phyloP scores from a whole-genome alignment of 1,140 invertebrate genomes.

The Orchesella cincta region DNA sequence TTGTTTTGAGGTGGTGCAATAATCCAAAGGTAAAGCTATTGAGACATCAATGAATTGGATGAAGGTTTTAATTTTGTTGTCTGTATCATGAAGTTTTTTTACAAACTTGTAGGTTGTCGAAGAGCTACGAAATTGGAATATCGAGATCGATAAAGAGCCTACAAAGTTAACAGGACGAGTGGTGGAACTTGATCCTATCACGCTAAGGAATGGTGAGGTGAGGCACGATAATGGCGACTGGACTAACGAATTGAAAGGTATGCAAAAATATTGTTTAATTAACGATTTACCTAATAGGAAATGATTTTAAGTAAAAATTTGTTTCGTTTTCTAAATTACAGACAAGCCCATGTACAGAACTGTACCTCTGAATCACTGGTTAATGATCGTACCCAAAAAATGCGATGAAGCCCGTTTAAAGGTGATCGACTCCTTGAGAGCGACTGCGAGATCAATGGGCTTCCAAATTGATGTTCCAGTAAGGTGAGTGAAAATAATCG shows the following conservation, averaged over 20 bases:
- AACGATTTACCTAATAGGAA: constrained; percentile 53
- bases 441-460: background rate
- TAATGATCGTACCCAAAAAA: constrained; percentile 54
- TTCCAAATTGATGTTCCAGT: constrained; percentile 7
- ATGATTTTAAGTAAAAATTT: background rate
- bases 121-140: background rate
- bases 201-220: background rate
- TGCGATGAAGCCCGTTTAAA: constrained; percentile 56
- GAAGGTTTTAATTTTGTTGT: constrained; percentile 13
- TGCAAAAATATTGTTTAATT: background rate
- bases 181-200: background rate
- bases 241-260: constrained; percentile 48
- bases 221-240: constrained; percentile 37
- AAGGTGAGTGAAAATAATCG: background rate
- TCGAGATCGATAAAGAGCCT: constrained; percentile 1
- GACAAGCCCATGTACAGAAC: constrained; percentile 1
- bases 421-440: constrained; percentile 69
- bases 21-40: constrained; percentile 43
- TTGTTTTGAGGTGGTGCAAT: constrained; percentile 45
- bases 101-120: no score
- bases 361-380: constrained; percentile 52
- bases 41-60: no score
- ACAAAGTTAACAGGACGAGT: constrained; percentile 29
- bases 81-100: no score
- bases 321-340: constrained; percentile 24